These are phyloP conservation scores for Drosophila nebulosa DNA, from an alignment of 1,140 invertebrate genomes.

Conservation along the genomic window DNA sequence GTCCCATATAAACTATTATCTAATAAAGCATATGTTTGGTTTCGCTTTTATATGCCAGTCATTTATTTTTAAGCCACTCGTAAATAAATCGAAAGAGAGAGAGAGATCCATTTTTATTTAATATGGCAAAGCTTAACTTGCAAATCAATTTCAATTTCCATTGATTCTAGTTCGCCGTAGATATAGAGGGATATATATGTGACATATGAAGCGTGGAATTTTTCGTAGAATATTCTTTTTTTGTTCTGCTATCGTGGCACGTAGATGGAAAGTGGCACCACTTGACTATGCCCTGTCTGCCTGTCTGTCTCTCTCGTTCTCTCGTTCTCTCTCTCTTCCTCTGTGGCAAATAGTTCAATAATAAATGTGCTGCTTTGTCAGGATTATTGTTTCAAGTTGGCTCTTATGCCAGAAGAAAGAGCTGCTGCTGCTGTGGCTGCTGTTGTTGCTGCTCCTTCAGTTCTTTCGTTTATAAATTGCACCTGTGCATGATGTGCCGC, in stretches of 20 bases:
- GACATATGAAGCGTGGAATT: constrained; percentile 27
- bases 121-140: constrained; percentile 60
- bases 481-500: constrained; percentile 65
- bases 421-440: neutral
- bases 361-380: constrained; percentile 74
- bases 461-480: constrained; percentile 60
- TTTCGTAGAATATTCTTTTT: constrained; percentile 12
- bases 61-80: constrained; percentile 32
- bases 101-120: constrained; percentile 45
- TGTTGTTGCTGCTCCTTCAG: neutral
- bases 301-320: neutral
- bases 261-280: constrained; percentile 43
- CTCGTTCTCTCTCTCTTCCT: neutral
- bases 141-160: constrained; percentile 67
- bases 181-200: neutral
- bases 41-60: neutral
- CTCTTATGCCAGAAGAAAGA: neutral
- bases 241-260: constrained; percentile 39
- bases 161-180: constrained; percentile 5
- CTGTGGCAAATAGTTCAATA: constrained; percentile 60
- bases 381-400: constrained; percentile 73
- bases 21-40: no score
- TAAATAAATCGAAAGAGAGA: no score
- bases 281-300: constrained; percentile 35
- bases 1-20: no score